A percentile compares a stretch with the other conserved stretches of the same genome.
phyloP scores from a whole-genome alignment of 2,888 invertebrate species.

The Campoplex nolae region DNA sequence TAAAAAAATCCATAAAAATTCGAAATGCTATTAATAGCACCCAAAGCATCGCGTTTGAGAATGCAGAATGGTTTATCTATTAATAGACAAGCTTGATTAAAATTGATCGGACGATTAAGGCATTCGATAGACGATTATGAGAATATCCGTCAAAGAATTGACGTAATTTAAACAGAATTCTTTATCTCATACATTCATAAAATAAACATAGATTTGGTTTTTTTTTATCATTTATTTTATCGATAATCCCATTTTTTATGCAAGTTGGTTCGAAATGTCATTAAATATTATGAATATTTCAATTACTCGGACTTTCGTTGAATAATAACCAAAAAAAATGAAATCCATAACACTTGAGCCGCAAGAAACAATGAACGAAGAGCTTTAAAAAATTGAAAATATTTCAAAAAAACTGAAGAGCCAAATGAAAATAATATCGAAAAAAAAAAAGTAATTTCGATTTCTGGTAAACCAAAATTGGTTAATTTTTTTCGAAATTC shows the following conservation, averaged over 20 bases:
- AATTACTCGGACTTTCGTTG: too few species aligned
- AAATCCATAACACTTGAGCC: too few species aligned
- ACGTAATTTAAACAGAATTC: conserved; percentile 14
- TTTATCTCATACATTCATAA: not conserved
- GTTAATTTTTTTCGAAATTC: not conserved
- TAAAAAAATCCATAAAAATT: not conserved
- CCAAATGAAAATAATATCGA: too few species aligned
- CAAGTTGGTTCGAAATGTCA: too few species aligned
- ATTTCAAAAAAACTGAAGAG: too few species aligned
- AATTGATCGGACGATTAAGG: conserved; percentile 17
- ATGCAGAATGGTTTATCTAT: conserved; percentile 24
- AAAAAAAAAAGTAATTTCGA: too few species aligned
- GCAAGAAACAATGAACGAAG: too few species aligned
- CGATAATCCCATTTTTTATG: not conserved
- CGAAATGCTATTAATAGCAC: not conserved
- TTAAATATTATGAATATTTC: too few species aligned
- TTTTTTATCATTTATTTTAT: not conserved
- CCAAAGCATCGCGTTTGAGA: not conserved
- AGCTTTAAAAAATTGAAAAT: too few species aligned
- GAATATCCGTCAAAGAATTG: conserved; percentile 9
- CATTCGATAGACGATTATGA: conserved; percentile 18
- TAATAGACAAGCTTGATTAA: conserved; percentile 38
- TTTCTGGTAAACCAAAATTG: too few species aligned
- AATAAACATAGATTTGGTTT: not conserved
- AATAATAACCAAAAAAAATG: too few species aligned